phyloP scores from a whole-genome alignment of 1,140 invertebrate species.

The Pseudachorutes palmiensis region DNA sequence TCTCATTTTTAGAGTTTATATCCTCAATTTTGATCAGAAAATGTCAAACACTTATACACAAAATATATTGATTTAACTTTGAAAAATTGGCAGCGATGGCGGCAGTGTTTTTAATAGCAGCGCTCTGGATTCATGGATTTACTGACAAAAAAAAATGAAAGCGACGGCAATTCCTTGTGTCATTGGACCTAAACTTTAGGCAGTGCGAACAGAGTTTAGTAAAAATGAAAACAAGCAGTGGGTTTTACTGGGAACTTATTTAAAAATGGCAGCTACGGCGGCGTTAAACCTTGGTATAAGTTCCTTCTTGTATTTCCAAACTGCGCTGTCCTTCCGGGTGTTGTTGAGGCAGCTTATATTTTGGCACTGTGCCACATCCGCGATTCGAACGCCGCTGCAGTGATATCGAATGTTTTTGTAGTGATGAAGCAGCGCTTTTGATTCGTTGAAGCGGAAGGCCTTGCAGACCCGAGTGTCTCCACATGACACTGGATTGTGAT shows the following conservation, averaged over 20 bases:
- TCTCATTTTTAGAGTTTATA: too few species aligned
- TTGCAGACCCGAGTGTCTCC: too few species aligned
- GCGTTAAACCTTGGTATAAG: not conserved
- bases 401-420: not conserved
- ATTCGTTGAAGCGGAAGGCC: too few species aligned
- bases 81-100: too few species aligned
- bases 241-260: not conserved
- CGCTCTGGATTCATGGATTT: too few species aligned
- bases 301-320: constrained; percentile 11
- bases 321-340: not conserved
- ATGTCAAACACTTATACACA: too few species aligned
- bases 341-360: not conserved
- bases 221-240: not conserved
- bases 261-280: not conserved
- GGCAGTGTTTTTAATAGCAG: too few species aligned
- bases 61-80: too few species aligned
- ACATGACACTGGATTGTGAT: not conserved
- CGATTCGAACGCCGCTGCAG: not conserved
- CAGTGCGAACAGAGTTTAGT: not conserved
- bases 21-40: too few species aligned
- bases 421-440: not conserved
- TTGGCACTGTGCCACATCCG: not conserved
- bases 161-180: too few species aligned
- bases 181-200: not conserved
- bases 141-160: too few species aligned